These are phyloP conservation scores for Carassius carassius DNA, from an alignment of 2,113 vertebrate genomes.

Conservation along the genomic window DNA sequence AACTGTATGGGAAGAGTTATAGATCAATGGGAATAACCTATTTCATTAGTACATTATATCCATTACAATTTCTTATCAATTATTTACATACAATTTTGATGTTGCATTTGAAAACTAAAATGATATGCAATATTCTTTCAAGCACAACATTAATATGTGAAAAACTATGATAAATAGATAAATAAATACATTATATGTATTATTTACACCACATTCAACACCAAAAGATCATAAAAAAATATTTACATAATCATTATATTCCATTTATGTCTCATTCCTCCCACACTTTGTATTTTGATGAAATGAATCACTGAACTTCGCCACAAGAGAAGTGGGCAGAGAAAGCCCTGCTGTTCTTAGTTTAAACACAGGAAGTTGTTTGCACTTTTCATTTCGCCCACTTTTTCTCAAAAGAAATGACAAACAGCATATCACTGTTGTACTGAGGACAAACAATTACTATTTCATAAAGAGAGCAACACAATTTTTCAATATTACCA, in stretches of 20 bases:
- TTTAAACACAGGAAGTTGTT: slow-evolving; percentile 47
- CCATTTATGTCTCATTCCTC: slow-evolving; percentile 50
- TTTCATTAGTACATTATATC: not conserved
- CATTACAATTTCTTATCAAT: not conserved
- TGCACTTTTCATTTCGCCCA: slow-evolving; percentile 47
- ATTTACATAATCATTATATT: not conserved
- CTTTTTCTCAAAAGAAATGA: slow-evolving; percentile 37
- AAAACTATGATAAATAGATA: not conserved
- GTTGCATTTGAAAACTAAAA: not conserved
- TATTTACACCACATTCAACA: not conserved
- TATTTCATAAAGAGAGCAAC: not conserved
- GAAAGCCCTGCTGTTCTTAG: slow-evolving; percentile 49
- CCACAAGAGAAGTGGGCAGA: slow-evolving; percentile 48
- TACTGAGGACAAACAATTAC: not conserved
- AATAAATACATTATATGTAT: not conserved
- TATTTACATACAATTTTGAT: not conserved
- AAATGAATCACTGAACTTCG: slow-evolving; percentile 68
- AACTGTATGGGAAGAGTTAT: not conserved
- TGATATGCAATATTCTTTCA: not conserved
- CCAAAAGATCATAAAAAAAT: not conserved
- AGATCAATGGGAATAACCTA: not conserved
- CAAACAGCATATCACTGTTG: not conserved
- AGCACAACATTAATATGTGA: not conserved
- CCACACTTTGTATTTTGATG: slow-evolving; percentile 60
- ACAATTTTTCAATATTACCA: not conserved